These are phyloP conservation scores for Antitype chi DNA, from an alignment of 2,888 invertebrate species.

Conservation along the genomic window DNA sequence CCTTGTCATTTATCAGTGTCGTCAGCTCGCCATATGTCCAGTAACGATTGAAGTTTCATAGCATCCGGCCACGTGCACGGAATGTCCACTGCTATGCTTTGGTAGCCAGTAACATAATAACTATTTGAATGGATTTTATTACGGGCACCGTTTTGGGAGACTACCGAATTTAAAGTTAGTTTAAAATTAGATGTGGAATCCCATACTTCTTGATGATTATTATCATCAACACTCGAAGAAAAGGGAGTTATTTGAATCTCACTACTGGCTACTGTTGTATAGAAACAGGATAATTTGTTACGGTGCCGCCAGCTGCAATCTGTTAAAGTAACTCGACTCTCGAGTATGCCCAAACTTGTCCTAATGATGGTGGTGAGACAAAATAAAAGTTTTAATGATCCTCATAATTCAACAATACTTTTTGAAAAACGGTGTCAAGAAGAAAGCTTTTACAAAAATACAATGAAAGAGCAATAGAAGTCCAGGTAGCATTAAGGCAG, in stretches of 20 bases:
- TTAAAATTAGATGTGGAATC: conserved; percentile 12
- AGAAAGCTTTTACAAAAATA: conserved; percentile 45
- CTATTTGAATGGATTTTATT: conserved; percentile 35
- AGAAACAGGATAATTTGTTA: conserved; percentile 32
- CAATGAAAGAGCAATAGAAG: conserved; percentile 52
- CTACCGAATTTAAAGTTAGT: conserved; percentile 26
- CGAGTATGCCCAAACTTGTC: conserved; percentile 38
- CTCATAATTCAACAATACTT: conserved; percentile 43
- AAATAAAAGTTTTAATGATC: conserved; percentile 54
- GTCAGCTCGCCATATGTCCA: conserved; percentile 62
- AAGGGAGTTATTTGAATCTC: neutral
- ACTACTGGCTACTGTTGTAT: neutral
- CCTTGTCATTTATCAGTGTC: conserved; percentile 66
- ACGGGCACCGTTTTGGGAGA: conserved; percentile 22
- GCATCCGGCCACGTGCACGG: conserved; percentile 68
- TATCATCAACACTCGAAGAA: neutral
- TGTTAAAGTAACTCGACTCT: conserved; percentile 29
- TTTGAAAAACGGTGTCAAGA: conserved; percentile 54
- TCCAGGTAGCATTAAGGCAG: conserved; percentile 29
- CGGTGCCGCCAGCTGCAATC: conserved; percentile 40
- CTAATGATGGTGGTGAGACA: conserved; percentile 38
- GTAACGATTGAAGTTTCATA: conserved; percentile 63
- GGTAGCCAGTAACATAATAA: conserved; percentile 38
- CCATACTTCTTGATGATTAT: neutral
- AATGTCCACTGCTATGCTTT: conserved; percentile 42